Conservation (phyloP, 2,113 vertebrate genomes). For the Microtus richardsoni region DNA sequence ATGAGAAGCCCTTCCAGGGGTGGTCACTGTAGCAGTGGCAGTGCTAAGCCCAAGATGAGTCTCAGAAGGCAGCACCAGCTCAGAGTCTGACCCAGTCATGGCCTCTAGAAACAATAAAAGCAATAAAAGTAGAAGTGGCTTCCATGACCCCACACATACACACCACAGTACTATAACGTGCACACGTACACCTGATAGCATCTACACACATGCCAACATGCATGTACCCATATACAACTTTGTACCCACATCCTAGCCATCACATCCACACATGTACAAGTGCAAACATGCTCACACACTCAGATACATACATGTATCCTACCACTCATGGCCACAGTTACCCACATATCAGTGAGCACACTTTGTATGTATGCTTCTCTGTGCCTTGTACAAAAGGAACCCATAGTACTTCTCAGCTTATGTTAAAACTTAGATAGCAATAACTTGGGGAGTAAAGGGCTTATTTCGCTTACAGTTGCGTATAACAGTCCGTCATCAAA, state of each 20-base stretch:
- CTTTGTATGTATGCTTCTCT: no score
- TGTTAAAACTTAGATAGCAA: background rate
- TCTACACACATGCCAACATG: background rate
- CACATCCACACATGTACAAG: background rate
- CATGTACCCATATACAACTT: background rate
- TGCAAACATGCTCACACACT: background rate
- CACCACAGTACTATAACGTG: background rate
- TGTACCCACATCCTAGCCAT: background rate
- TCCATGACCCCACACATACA: background rate
- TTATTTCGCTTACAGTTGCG: background rate
- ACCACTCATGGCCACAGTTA: background rate
- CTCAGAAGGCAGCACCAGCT: background rate
- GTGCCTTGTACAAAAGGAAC: background rate
- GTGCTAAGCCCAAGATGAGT: background rate
- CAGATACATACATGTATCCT: background rate
- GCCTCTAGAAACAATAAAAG: background rate
- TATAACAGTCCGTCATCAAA: background rate
- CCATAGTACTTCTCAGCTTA: background rate
- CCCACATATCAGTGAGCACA: background rate
- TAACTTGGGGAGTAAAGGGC: background rate
- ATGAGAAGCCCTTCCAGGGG: background rate
- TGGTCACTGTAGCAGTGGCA: background rate
- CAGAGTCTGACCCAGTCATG: background rate
- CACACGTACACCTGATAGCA: background rate
- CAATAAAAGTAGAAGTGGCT: background rate